Conservation (phyloP, 2,888 invertebrate genomes). For the Athrips mouffetella region DNA sequence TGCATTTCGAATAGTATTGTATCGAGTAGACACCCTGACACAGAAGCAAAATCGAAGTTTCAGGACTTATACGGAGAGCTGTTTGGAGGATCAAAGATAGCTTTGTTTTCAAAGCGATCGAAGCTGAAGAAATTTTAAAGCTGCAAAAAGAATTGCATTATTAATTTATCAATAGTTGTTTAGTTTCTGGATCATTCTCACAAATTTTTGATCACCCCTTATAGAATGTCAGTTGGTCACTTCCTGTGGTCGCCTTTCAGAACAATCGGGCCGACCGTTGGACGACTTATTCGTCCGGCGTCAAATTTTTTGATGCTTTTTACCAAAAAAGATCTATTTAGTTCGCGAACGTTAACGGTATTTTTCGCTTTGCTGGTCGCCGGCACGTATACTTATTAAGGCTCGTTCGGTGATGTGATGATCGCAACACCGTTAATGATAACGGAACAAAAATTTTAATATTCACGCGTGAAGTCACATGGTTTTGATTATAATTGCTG, state of each 20-base stretch:
- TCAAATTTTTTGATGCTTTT: conserved; percentile 71
- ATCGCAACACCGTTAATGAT: conserved; percentile 45
- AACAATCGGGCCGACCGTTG: conserved; percentile 70
- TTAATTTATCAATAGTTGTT: too few species aligned
- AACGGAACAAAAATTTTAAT: conserved; percentile 33
- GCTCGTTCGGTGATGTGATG: conserved; percentile 46
- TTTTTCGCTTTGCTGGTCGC: conserved; percentile 48
- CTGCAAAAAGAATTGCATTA: background rate
- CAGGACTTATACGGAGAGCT: too few species aligned
- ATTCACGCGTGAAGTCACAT: conserved; percentile 17
- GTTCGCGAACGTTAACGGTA: conserved; percentile 67
- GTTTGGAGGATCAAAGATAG: too few species aligned
- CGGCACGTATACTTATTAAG: conserved; percentile 62
- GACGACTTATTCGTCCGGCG: conserved; percentile 56
- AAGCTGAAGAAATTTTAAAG: too few species aligned
- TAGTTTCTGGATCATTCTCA: too few species aligned
- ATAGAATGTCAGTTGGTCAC: background rate
- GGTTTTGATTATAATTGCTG: too few species aligned
- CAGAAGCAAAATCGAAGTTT: too few species aligned
- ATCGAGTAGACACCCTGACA: too few species aligned
- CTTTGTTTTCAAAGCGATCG: too few species aligned
- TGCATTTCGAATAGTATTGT: too few species aligned
- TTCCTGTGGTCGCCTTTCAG: conserved; percentile 37
- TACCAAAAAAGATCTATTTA: conserved; percentile 66
- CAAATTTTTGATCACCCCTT: too few species aligned